A percentile compares a stretch with the other conserved stretches of the same genome.
Evolutionary conservation across 2,797 vertebrate species (phyloP).

Genomic region (Rhincodon typus): DNA sequence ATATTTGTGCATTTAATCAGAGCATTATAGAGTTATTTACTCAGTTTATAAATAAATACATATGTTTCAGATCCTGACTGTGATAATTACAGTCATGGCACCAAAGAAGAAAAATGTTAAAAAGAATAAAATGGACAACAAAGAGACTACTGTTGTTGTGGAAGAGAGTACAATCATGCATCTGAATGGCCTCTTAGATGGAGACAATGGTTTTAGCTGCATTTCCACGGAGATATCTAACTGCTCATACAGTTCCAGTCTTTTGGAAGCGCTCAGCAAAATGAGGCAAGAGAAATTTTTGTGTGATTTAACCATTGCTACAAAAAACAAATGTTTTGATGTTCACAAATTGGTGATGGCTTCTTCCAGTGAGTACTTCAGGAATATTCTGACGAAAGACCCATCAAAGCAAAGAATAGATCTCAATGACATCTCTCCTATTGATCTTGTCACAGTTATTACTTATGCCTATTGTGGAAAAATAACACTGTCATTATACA

Average conservation of each 20-base stretch:
- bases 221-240: conserved; percentile 90
- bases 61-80: conserved; percentile 68
- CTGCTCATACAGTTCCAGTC: conserved; percentile 79
- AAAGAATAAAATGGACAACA: conserved; percentile 87
- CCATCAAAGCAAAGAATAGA: conserved; percentile 79
- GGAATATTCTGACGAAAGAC: conserved; percentile 86
- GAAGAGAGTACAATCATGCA: conserved; percentile 86
- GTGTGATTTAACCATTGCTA: conserved; percentile 85
- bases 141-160: conserved; percentile 85
- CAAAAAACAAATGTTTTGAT: conserved; percentile 91
- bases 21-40: not conserved
- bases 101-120: conserved; percentile 95
- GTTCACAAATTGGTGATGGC: conserved; percentile 96
- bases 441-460: conserved; percentile 87
- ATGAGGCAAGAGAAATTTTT: conserved; percentile 93
- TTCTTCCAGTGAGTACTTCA: conserved; percentile 89
- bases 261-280: conserved; percentile 85
- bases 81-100: conserved; percentile 84
- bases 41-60: conserved; percentile 30
- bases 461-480: conserved; percentile 94
- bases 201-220: conserved; percentile 89
- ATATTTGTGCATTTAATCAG: not conserved
- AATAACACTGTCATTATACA: conserved; percentile 89
- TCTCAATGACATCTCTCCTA: conserved; percentile 81
- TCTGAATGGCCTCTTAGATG: conserved; percentile 84